Percentiles rank a stretch among this genome's conserved stretches.
Evolutionary conservation across 1,140 invertebrate species (phyloP).

Genomic region (Whitmania pigra): DNA sequence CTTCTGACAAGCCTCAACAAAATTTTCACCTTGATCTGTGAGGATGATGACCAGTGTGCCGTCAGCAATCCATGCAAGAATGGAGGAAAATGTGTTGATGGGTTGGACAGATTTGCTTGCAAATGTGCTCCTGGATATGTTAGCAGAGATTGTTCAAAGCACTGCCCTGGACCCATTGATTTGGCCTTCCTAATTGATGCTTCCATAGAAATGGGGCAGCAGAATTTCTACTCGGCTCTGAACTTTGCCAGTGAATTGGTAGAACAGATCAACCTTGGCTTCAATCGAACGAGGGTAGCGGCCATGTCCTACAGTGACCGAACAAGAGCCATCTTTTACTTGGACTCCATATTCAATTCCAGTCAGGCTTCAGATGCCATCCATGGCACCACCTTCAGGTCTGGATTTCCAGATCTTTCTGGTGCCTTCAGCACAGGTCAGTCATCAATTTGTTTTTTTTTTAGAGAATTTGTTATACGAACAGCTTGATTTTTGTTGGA

Average conservation of each 20-base stretch:
- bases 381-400: not conserved
- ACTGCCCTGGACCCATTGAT: slow-evolving; percentile 26
- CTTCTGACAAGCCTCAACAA: not conserved
- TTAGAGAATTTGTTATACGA: too few species aligned
- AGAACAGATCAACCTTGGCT: not conserved
- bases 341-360: not conserved
- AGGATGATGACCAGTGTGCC: slow-evolving; percentile 14
- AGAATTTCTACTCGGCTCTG: slow-evolving; percentile 16
- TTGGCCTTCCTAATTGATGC: slow-evolving; percentile 21
- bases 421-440: not conserved
- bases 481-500: too few species aligned
- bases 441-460: not conserved
- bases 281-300: not conserved
- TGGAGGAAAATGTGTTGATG: slow-evolving; percentile 18
- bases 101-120: slow-evolving; percentile 16
- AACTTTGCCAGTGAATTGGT: slow-evolving; percentile 10
- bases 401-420: not conserved
- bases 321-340: not conserved
- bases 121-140: slow-evolving; percentile 13
- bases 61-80: slow-evolving; percentile 18
- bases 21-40: slow-evolving; percentile 19
- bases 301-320: not conserved
- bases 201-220: slow-evolving; percentile 14
- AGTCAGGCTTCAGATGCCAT: not conserved
- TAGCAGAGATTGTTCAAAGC: slow-evolving; percentile 15